Conservation (phyloP, 2,797 vertebrate genomes). For the Anguilla anguilla region DNA sequence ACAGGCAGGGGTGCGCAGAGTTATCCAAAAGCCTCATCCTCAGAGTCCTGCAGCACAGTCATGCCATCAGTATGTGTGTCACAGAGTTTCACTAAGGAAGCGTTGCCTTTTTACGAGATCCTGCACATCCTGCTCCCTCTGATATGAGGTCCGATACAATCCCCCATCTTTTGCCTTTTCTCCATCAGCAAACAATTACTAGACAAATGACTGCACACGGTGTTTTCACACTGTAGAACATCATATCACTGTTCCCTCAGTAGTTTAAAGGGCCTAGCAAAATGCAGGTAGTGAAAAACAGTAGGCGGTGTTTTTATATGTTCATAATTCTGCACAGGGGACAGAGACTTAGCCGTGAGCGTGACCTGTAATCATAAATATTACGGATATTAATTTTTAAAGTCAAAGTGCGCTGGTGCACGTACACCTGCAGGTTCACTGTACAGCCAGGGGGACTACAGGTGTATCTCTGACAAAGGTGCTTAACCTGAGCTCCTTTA, state of each 20-base stretch:
- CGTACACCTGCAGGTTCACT: neutral
- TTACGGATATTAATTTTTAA: neutral
- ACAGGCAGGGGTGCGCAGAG: neutral
- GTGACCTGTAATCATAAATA: neutral
- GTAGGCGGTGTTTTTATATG: neutral
- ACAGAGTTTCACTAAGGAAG: neutral
- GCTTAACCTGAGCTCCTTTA: neutral
- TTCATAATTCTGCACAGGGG: neutral
- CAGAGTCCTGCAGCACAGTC: no score
- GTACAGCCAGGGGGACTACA: neutral
- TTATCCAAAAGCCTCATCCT: neutral
- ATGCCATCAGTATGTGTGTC: no score
- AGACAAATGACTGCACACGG: neutral
- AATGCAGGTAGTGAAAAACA: neutral
- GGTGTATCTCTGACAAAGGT: neutral
- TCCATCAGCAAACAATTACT: neutral
- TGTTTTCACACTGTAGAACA: neutral
- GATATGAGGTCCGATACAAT: neutral
- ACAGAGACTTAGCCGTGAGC: neutral
- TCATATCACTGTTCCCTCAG: neutral
- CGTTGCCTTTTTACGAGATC: no score
- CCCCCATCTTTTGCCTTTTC: neutral
- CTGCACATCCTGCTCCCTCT: neutral
- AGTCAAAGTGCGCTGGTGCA: neutral
- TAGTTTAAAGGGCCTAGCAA: neutral